A percentile compares a stretch with the other conserved stretches of the same genome.
These are phyloP conservation scores for Lasioglossum baleicum DNA, from an alignment of 1,140 invertebrate species.

Conservation along the genomic window DNA sequence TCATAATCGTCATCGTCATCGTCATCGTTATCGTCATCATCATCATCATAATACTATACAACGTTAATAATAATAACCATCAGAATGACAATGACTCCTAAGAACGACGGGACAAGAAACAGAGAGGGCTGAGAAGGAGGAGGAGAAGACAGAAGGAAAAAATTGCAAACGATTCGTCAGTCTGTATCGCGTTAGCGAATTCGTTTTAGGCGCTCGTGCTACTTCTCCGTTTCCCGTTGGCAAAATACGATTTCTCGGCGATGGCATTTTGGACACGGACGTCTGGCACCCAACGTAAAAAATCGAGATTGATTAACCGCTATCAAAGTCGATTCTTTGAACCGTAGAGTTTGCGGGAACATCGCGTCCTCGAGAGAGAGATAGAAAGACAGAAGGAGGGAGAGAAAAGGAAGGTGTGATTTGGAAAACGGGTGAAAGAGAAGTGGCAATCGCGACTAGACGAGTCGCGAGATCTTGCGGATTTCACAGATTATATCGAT, in stretches of 20 bases:
- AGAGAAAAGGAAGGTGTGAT: too few species aligned
- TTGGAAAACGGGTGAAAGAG: too few species aligned
- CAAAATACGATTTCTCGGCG: not conserved
- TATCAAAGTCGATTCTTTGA: constrained; percentile 69
- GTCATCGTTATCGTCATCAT: not conserved
- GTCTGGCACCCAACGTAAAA: constrained; percentile 41
- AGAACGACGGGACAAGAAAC: too few species aligned
- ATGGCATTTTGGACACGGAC: not conserved
- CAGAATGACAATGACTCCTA: not conserved
- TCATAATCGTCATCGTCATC: not conserved
- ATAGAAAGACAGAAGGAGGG: too few species aligned
- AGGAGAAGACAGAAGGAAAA: not conserved
- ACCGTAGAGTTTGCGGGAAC: constrained; percentile 11
- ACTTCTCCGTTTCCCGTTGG: not conserved
- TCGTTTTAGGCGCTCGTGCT: too few species aligned
- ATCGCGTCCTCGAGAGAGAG: too few species aligned
- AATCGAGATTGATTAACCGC: constrained; percentile 74
- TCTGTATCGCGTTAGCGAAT: not conserved
- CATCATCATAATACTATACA: too few species aligned
- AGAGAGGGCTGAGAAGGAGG: not conserved
- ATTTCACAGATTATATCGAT: too few species aligned
- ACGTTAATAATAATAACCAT: not conserved
- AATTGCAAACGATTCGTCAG: constrained; percentile 3
- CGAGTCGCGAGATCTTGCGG: too few species aligned
- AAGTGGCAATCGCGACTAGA: too few species aligned